Evolutionary conservation across 2,113 vertebrate species (phyloP).

Genomic region (Caretta caretta): DNA sequence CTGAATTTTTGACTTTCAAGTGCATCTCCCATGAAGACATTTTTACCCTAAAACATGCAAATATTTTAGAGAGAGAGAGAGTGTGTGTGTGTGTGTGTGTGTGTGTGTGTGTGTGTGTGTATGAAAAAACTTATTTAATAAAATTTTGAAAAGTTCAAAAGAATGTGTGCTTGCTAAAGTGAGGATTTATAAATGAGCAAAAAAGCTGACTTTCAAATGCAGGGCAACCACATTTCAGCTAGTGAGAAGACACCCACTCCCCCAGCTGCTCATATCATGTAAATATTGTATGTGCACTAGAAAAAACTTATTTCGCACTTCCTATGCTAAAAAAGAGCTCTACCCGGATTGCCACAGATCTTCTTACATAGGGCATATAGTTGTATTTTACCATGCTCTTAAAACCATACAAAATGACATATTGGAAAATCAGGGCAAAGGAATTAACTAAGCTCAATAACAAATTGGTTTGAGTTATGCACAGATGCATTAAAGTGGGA

Average conservation of each 20-base stretch:
- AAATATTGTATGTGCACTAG: not conserved
- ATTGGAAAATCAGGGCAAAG: not conserved
- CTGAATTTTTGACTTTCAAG: not conserved
- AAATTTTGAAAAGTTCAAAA: not conserved
- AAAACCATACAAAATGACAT: not conserved
- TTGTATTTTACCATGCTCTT: not conserved
- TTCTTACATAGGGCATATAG: fast-evolving
- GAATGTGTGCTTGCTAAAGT: not conserved
- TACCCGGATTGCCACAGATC: not conserved
- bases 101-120: too few relatives aligned
- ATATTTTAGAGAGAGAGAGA: not conserved
- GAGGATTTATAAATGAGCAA: not conserved
- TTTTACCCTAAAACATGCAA: not conserved
- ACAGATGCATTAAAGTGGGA: not conserved
- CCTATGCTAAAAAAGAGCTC: not conserved
- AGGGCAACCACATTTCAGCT: not conserved
- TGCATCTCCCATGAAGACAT: not conserved
- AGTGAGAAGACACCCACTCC: not conserved
- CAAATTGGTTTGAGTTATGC: not conserved
- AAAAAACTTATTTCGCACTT: not conserved
- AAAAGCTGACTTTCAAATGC: not conserved
- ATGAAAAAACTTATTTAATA: too few relatives aligned
- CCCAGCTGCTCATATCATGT: not conserved
- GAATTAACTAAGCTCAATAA: not conserved
- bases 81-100: too few relatives aligned